Evolutionary conservation across 2,888 invertebrate genomes (phyloP).

Genomic region (Eubasilissa splendida): DNA sequence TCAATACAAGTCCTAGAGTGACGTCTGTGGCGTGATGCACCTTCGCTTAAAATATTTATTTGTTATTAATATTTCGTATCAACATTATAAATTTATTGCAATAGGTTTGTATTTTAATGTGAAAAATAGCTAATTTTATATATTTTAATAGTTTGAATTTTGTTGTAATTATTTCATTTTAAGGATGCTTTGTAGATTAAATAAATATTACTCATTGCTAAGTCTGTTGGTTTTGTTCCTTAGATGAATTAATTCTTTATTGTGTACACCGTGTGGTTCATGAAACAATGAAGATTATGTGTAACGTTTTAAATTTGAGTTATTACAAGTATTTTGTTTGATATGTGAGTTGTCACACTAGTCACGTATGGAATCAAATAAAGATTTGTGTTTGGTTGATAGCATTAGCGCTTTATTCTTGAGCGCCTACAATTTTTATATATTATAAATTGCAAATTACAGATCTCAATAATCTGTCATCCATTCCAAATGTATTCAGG

Average conservation of each 20-base stretch:
- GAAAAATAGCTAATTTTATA: conserved; percentile 21
- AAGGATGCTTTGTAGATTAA: neutral
- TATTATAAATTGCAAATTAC: too few relatives aligned
- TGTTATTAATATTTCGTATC: too few relatives aligned
- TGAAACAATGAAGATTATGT: neutral
- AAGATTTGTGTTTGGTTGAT: conserved; percentile 18
- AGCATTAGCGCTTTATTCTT: neutral
- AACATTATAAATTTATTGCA: too few relatives aligned
- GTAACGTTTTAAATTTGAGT: neutral
- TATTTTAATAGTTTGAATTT: conserved; percentile 31
- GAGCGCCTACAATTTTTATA: too few relatives aligned
- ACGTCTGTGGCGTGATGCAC: too few relatives aligned
- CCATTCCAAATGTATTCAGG: too few relatives aligned
- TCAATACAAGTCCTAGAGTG: too few relatives aligned
- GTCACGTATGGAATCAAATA: conserved; percentile 25
- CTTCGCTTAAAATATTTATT: too few relatives aligned
- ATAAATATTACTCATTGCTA: neutral
- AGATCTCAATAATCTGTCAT: too few relatives aligned
- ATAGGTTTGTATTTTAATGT: too few relatives aligned
- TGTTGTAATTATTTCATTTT: neutral
- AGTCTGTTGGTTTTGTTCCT: conserved; percentile 34
- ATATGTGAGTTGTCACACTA: conserved; percentile 12
- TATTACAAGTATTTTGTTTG: conserved; percentile 8
- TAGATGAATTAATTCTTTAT: conserved; percentile 24
- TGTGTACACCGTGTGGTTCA: neutral